phyloP scores from a whole-genome alignment of 2,888 invertebrate genomes.

The Eupithecia centaureata region DNA sequence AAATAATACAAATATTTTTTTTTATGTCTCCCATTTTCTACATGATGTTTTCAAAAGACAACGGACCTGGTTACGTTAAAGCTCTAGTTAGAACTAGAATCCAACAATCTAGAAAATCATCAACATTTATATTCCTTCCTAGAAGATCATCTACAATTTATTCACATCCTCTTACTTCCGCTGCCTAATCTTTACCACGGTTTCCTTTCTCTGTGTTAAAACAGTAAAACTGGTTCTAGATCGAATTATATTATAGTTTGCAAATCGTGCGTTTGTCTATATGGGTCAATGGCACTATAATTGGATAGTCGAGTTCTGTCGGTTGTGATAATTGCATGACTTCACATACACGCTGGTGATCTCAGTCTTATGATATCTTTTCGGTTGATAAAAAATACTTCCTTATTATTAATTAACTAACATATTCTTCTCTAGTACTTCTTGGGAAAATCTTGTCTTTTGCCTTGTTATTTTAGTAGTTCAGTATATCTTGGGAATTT shows the following conservation, averaged over 20 bases:
- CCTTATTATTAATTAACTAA: conserved; percentile 40
- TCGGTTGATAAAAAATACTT: conserved; percentile 45
- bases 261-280: conserved; percentile 38
- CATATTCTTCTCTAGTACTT: no score
- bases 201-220: conserved; percentile 33
- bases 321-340: conserved; percentile 60
- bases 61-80: neutral
- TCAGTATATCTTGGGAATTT: neutral
- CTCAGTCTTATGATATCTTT: conserved; percentile 54
- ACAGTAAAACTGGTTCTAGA: conserved; percentile 30
- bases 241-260: conserved; percentile 26
- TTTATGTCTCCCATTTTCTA: neutral
- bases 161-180: conserved; percentile 26
- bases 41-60: neutral
- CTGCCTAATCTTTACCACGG: conserved; percentile 23
- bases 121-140: conserved; percentile 7
- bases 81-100: neutral
- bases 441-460: neutral
- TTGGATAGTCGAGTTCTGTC: conserved; percentile 51
- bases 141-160: conserved; percentile 14
- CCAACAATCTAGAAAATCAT: conserved; percentile 2
- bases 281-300: conserved; percentile 70
- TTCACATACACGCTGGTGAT: conserved; percentile 63
- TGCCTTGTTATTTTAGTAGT: neutral
- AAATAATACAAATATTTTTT: no score